Evolutionary conservation across 2,888 invertebrate genomes (phyloP).

Genomic region (Syrista parreyssii): DNA sequence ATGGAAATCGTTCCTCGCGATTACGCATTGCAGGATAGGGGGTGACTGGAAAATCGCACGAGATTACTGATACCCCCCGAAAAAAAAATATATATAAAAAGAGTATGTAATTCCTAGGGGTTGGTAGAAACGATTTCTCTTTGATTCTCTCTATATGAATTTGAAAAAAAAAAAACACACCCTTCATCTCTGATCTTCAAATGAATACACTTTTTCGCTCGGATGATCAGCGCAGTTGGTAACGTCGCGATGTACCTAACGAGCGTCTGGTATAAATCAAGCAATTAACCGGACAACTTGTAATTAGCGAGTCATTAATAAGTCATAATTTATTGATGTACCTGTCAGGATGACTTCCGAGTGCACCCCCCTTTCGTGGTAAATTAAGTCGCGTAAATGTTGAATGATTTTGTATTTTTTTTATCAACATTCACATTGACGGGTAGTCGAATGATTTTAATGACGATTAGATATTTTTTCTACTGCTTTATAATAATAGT

Average conservation of each 20-base stretch:
- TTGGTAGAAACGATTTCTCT: not conserved
- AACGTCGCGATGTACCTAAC: not conserved
- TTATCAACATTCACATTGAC: not conserved
- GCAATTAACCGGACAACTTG: constrained; percentile 43
- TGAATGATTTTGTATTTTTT: not conserved
- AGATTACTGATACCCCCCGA: not conserved
- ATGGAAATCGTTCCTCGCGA: constrained; percentile 31
- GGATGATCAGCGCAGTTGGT: not conserved
- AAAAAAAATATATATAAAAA: not conserved
- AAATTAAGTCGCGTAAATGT: not conserved
- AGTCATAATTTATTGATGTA: constrained; percentile 44
- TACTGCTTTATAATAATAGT: not conserved
- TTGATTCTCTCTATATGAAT: not conserved
- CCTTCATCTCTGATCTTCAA: not conserved
- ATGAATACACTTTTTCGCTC: not conserved
- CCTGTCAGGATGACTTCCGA: not conserved
- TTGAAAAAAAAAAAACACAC: not conserved
- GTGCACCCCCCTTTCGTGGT: not conserved
- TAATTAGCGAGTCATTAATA: constrained; percentile 55
- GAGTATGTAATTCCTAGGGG: not conserved
- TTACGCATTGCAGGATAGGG: constrained; percentile 16
- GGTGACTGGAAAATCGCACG: not conserved
- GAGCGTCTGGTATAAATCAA: constrained; percentile 20
- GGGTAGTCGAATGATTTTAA: not conserved
- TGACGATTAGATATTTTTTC: not conserved